A percentile compares a stretch with the other conserved stretches of the same genome.
phyloP scores from a whole-genome alignment of 2,797 vertebrate genomes.

The Myotis planiceps region DNA sequence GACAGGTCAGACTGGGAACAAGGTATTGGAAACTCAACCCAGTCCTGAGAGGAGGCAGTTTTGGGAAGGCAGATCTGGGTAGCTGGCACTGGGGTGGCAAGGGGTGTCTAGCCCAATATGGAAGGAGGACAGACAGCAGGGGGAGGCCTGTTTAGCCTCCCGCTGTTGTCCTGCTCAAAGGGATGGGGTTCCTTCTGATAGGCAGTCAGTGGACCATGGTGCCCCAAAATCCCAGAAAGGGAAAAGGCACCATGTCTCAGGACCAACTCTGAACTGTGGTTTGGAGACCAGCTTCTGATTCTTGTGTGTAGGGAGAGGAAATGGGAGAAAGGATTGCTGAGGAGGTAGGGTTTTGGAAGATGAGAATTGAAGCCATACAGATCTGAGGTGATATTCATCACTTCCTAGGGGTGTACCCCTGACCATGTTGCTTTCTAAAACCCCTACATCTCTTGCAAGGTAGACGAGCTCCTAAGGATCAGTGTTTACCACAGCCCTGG shows the following conservation, averaged over 20 bases:
- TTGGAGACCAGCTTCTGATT: background rate
- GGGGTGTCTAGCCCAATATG: background rate
- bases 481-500: background rate
- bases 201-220: background rate
- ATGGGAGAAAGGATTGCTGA: background rate
- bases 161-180: background rate
- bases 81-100: background rate
- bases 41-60: background rate
- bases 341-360: background rate
- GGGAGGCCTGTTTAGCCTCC: background rate
- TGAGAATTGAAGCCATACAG: background rate
- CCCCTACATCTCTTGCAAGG: background rate
- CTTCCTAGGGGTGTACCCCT: background rate
- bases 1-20: background rate
- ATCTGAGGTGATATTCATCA: background rate
- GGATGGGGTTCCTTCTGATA: background rate
- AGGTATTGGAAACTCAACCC: background rate
- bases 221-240: background rate
- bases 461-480: background rate
- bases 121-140: background rate
- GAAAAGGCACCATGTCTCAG: background rate
- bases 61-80: background rate
- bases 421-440: background rate
- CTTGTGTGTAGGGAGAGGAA: background rate
- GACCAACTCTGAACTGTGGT: background rate